Evolutionary conservation across 1,140 invertebrate genomes (phyloP), one percentile per base, ranked within the genome.

Genomic region (Cherax quadricarinatus): DNA sequence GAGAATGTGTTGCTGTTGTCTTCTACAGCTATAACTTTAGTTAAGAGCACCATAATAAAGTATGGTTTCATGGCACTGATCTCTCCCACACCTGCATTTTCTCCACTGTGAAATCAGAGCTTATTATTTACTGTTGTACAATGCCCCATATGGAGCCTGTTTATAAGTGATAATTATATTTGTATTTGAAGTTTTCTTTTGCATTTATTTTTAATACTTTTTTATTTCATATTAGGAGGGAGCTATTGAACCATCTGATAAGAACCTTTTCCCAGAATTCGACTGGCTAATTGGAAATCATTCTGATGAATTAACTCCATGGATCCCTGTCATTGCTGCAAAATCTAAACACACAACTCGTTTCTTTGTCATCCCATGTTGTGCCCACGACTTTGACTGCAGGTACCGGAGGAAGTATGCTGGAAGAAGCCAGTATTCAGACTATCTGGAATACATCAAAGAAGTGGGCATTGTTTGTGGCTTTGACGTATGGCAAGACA

Each of bases 271-370:
- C 94, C 96, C 97, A 48, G 96, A 97, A n/a, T 96, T 95, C 73
- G 98, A 99, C 95, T 99, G 98, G 98, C 95, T 99, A 18, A 99
- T 99, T 95, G 99, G 99, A 75, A 99, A 99, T 96, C 99, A 99
- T 96, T 99, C 98, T 73, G 99, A 99, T 96, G 99, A 99, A 95
- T 95, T 99, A 9, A 99, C 99, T 53, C 98, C 99, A 9, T 99
- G 99, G 99, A 97, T 99, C 94, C 98, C 99, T 62, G 97, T 99
- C 1, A 97, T 99, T 89, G 97, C 98, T 66, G 96, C 97, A 0
- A 96, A 96, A 90, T 96, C 96, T 95, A 95, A 94, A 18, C 95
- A 94, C 81, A 94, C 91, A 3, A 95, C 95, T 91, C 97, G 96
- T 80, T 98, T 97, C 94, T 99, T 99, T 95, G 95, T 99, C 9